Evolutionary conservation across 2,113 vertebrate species (phyloP).

Genomic region (Dissostichus mawsoni): DNA sequence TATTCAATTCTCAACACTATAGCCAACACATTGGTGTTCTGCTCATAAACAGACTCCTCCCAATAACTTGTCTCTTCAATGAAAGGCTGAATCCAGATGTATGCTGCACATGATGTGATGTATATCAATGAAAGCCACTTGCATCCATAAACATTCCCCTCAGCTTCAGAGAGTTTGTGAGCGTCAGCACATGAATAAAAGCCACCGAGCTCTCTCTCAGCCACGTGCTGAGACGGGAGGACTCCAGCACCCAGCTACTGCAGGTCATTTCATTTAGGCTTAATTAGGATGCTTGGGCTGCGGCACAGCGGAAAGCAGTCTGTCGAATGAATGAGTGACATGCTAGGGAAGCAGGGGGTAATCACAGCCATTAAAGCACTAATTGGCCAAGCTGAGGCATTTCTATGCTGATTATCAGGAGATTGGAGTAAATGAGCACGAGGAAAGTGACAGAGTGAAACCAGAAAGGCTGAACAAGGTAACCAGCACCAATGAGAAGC

Average conservation of each 20-base stretch:
- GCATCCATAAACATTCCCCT: not conserved
- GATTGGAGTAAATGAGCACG: conserved; percentile 12
- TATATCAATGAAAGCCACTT: conserved; percentile 3
- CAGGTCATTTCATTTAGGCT: conserved; percentile 71
- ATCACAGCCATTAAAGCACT: conserved; percentile 72
- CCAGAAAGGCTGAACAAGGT: not conserved
- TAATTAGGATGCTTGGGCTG: conserved; percentile 71
- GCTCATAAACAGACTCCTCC: conserved; percentile 7
- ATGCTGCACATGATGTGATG: not conserved
- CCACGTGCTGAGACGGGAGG: conserved; percentile 51
- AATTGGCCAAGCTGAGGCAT: conserved; percentile 76
- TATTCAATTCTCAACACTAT: not conserved
- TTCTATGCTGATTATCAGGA: conserved; percentile 66
- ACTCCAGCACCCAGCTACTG: conserved; percentile 44
- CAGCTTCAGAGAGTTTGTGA: conserved; percentile 30
- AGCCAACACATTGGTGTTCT: not conserved
- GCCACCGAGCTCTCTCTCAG: conserved; percentile 38
- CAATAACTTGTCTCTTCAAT: conserved; percentile 1
- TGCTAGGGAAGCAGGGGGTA: conserved; percentile 55
- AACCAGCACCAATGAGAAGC: not conserved
- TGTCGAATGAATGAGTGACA: conserved; percentile 71
- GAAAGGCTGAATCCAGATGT: conserved; percentile 8
- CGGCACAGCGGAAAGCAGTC: conserved; percentile 61
- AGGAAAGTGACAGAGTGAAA: conserved; percentile 21
- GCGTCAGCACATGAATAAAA: conserved; percentile 46